phyloP scores from a whole-genome alignment of 2,797 vertebrate species.

The Paramormyrops hopkinsi region DNA sequence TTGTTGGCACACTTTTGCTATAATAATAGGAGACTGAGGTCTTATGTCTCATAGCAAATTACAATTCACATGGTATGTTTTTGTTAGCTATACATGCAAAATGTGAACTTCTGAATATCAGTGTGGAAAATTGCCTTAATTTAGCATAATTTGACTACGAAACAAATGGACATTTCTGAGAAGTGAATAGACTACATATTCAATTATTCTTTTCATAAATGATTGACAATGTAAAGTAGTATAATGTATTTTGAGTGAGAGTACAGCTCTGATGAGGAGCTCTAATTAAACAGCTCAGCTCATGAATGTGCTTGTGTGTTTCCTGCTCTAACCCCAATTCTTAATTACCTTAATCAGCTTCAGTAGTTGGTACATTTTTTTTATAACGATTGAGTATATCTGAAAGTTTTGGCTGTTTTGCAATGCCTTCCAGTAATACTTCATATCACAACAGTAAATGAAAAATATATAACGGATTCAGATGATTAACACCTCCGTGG shows the following conservation, averaged over 20 bases:
- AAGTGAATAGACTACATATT: neutral
- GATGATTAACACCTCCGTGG: neutral
- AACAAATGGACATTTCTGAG: neutral
- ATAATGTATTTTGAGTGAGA: constrained; percentile 6
- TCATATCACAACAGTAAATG: neutral
- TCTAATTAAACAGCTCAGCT: constrained; percentile 1
- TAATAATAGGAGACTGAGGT: neutral
- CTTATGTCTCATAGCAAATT: neutral
- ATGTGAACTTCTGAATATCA: neutral
- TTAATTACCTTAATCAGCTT: constrained; percentile 5
- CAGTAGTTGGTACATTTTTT: neutral
- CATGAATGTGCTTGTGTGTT: neutral
- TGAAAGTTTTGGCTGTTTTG: neutral
- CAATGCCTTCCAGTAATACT: neutral
- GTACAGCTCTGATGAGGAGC: neutral
- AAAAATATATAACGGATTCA: neutral
- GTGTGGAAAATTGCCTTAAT: neutral
- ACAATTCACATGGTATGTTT: neutral
- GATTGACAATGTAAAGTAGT: neutral
- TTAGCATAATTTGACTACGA: neutral
- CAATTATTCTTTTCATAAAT: neutral
- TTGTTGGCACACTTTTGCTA: neutral
- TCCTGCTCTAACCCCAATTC: neutral
- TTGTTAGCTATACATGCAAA: neutral
- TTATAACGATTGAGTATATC: neutral